Conservation (phyloP, 1,140 invertebrate genomes). For the Nautilus pompilius region DNA sequence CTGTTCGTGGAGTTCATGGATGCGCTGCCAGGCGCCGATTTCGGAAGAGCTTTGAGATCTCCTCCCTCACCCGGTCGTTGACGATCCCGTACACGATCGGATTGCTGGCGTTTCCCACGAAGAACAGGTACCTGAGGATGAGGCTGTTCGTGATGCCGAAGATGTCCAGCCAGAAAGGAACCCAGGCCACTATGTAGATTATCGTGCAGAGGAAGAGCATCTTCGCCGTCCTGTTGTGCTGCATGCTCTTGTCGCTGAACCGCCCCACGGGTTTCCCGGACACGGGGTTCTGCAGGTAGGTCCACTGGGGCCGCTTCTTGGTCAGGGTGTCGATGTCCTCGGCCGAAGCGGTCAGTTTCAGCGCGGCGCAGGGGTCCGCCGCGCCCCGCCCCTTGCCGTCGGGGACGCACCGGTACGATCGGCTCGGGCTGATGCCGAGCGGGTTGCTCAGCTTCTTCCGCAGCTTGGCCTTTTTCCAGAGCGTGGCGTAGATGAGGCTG, state of each 20-base stretch:
- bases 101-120: constrained; percentile 37
- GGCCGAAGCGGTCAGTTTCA: not conserved
- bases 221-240: constrained; percentile 30
- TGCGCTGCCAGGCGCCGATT: not conserved
- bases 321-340: not conserved
- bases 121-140: constrained; percentile 34
- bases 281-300: not conserved
- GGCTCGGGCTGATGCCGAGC: not conserved
- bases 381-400: not conserved
- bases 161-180: constrained; percentile 44
- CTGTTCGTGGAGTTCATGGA: not conserved
- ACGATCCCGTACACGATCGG: constrained; percentile 40
- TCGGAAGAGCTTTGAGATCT: constrained; percentile 13
- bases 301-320: not conserved
- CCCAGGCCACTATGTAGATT: constrained; percentile 36
- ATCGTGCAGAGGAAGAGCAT: constrained; percentile 43
- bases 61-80: constrained; percentile 28
- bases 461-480: constrained; percentile 33
- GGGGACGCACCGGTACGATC: not conserved
- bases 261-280: not conserved
- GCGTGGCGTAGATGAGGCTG: constrained; percentile 24
- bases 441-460: constrained; percentile 5
- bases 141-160: constrained; percentile 29
- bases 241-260: constrained; percentile 7
- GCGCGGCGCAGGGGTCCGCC: not conserved